Conservation (phyloP, 1,140 invertebrate genomes). For the Meloidogyne floridensis region DNA sequence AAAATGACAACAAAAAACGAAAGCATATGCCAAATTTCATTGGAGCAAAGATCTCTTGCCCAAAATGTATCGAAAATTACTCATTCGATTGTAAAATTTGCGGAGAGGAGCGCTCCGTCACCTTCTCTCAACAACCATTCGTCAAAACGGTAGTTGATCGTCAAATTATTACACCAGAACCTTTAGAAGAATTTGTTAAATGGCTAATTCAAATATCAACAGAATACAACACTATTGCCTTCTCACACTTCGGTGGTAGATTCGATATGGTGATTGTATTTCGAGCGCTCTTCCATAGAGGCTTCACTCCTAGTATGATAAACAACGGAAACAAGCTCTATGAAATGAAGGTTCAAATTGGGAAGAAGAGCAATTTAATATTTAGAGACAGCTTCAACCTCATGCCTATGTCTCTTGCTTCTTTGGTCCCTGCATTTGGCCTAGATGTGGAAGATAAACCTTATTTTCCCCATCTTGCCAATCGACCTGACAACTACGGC, state of each 20-base stretch:
- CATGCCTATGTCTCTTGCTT: background rate
- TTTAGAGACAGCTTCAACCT: slow-evolving; percentile 10
- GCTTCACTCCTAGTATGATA: background rate
- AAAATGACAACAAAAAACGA: background rate
- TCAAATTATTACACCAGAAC: background rate
- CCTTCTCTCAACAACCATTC: background rate
- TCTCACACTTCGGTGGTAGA: slow-evolving; percentile 2
- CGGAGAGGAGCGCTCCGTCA: background rate
- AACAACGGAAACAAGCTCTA: slow-evolving; percentile 10
- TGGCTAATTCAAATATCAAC: background rate
- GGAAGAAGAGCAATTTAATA: background rate
- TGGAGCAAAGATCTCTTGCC: background rate
- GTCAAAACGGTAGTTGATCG: background rate
- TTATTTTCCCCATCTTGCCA: slow-evolving; percentile 6
- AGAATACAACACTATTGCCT: background rate
- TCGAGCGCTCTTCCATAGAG: background rate
- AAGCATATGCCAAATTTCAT: background rate
- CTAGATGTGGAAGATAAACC: background rate
- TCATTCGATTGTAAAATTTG: background rate
- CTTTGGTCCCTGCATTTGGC: background rate
- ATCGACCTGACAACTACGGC: background rate
- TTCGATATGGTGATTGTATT: slow-evolving; percentile 13
- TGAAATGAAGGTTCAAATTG: background rate
- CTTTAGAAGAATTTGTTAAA: background rate
- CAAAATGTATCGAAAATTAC: background rate